Percentiles rank a stretch among this genome's conserved stretches.
phyloP scores from a whole-genome alignment of 37 sponge, comb jelly and placozoan species.

The Crambe crambe region DNA sequence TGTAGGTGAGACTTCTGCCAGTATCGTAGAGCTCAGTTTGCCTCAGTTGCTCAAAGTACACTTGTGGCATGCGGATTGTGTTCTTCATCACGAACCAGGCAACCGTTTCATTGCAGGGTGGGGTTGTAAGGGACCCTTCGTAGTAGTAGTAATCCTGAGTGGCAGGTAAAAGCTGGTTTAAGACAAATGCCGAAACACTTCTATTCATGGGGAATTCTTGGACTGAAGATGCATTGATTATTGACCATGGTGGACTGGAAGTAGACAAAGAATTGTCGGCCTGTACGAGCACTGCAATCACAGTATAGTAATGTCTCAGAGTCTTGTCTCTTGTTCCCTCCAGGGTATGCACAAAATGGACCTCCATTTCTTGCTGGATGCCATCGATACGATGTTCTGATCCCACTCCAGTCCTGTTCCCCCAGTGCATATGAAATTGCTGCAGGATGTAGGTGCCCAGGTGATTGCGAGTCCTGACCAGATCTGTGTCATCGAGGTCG shows the following conservation, averaged over 20 bases:
- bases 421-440: constrained; percentile 78
- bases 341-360: constrained; percentile 53
- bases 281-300: constrained; percentile 37
- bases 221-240: not conserved
- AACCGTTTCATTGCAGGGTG: constrained; percentile 54
- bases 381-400: constrained; percentile 52
- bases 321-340: not conserved
- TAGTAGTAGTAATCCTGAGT: constrained; percentile 50
- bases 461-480: constrained; percentile 1
- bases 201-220: not conserved
- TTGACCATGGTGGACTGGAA: not conserved
- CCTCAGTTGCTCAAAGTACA: constrained; percentile 28
- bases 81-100: constrained; percentile 68
- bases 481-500: not conserved
- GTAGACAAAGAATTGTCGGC: not conserved
- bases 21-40: not conserved
- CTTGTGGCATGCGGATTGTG: constrained; percentile 26
- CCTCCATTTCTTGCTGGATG: constrained; percentile 9
- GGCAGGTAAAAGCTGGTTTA: constrained; percentile 30
- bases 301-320: constrained; percentile 4
- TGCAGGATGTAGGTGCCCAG: constrained; percentile 36
- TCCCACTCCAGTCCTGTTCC: constrained; percentile 18
- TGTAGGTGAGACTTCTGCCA: not conserved
- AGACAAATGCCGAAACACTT: not conserved
- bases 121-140: constrained; percentile 70